These are phyloP conservation scores for Caenorhabditis sp. DNA, from an alignment of 2,888 invertebrate species.

Conservation along the genomic window DNA sequence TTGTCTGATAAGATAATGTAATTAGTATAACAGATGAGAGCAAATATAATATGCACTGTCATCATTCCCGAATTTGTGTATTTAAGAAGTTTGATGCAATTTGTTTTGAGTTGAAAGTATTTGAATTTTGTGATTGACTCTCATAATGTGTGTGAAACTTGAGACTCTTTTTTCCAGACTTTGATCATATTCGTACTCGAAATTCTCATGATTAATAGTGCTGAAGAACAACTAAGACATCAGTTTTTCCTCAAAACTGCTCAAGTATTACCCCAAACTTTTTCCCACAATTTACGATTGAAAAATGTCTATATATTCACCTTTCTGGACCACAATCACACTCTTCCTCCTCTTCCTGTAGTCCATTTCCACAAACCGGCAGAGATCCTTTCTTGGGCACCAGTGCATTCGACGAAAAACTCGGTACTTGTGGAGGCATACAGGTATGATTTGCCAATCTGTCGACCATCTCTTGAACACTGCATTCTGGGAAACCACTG, in stretches of 20 bases:
- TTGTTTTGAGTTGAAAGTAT: neutral
- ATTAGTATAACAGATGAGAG: constrained; percentile 28
- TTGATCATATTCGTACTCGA: too few relatives aligned
- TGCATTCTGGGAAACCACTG: constrained; percentile 74
- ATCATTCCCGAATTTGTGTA: neutral
- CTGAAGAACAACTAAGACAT: too few relatives aligned
- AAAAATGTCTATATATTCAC: too few relatives aligned
- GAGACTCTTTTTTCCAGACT: too few relatives aligned
- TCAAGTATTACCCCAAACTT: too few relatives aligned
- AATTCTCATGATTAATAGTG: too few relatives aligned
- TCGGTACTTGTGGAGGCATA: constrained; percentile 38
- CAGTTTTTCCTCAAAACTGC: too few relatives aligned
- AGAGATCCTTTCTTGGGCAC: constrained; percentile 37
- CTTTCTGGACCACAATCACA: constrained; percentile 74
- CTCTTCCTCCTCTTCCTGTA: constrained; percentile 70
- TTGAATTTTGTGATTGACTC: neutral
- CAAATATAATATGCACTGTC: constrained; percentile 20
- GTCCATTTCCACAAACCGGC: constrained; percentile 73
- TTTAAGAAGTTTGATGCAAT: neutral
- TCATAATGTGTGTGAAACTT: neutral
- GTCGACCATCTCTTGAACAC: constrained; percentile 71
- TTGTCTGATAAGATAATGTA: constrained; percentile 32
- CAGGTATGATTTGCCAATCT: constrained; percentile 67
- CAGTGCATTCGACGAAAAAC: constrained; percentile 40
- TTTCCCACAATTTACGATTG: too few relatives aligned